Conservation (phyloP, 1,140 invertebrate species). For the Calycopis cecrops region DNA sequence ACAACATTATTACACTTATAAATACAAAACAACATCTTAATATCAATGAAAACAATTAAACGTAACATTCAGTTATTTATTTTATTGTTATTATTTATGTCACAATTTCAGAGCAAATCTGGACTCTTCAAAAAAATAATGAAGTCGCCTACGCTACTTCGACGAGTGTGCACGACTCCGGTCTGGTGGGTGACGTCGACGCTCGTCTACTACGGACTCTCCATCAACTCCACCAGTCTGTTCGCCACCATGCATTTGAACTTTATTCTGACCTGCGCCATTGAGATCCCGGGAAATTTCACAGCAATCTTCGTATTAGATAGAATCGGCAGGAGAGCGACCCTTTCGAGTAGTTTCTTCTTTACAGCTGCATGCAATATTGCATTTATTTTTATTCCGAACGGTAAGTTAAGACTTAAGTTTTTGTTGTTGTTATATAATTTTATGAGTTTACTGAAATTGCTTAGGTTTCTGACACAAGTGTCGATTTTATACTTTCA, state of each 20-base stretch:
- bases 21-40: too few relatives aligned
- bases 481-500: too few relatives aligned
- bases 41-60: too few relatives aligned
- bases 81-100: too few relatives aligned
- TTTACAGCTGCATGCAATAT: conserved; percentile 80
- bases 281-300: conserved; percentile 83
- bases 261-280: conserved; percentile 79
- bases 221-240: conserved; percentile 78
- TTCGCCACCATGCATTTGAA: conserved; percentile 80
- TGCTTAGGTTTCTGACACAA: too few relatives aligned
- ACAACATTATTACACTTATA: too few relatives aligned
- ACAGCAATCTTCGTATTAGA: conserved; percentile 51
- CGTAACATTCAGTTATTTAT: too few relatives aligned
- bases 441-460: too few relatives aligned
- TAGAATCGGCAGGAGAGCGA: conserved; percentile 64
- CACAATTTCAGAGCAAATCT: too few relatives aligned
- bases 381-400: conserved; percentile 80
- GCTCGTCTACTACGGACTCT: conserved; percentile 80
- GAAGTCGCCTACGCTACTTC: conserved; percentile 23
- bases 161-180: conserved; percentile 52
- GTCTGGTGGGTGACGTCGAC: conserved; percentile 82
- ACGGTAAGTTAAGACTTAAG: conserved; percentile 40
- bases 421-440: not conserved
- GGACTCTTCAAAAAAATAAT: too few relatives aligned
- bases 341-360: conserved; percentile 82